A percentile compares a stretch with the other conserved stretches of the same genome.
phyloP scores from a whole-genome alignment of 2,113 vertebrate species.

The Columba livia region DNA sequence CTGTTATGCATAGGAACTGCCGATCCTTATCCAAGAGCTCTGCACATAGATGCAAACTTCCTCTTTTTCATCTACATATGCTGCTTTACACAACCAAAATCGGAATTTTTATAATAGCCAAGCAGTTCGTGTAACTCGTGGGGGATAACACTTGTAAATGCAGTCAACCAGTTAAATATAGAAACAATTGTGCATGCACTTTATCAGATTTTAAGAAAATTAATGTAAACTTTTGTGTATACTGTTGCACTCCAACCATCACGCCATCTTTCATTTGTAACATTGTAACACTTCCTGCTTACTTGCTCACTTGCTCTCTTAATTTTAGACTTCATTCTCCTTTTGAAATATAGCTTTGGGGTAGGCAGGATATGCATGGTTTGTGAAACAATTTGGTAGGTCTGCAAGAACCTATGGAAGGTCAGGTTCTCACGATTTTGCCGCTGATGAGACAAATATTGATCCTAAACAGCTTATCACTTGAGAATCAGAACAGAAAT shows the following conservation, averaged over 20 bases:
- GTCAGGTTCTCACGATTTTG: neutral
- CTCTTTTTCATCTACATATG: neutral
- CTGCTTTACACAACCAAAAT: neutral
- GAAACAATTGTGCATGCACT: neutral
- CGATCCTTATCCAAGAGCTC: neutral
- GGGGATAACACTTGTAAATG: neutral
- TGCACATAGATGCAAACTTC: neutral
- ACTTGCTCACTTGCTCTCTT: neutral
- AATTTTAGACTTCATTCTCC: neutral
- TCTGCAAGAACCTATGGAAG: neutral
- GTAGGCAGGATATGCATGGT: neutral
- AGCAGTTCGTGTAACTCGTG: neutral
- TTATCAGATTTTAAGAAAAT: neutral
- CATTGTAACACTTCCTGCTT: neutral
- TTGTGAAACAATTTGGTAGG: neutral
- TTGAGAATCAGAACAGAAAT: neutral
- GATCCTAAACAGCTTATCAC: neutral
- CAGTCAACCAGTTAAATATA: neutral
- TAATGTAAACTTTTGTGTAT: neutral
- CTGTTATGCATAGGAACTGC: neutral
- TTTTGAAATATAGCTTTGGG: neutral
- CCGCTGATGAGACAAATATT: neutral
- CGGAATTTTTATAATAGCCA: neutral
- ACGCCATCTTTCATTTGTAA: neutral
- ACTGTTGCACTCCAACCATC: rapidly evolving